Percentiles rank a stretch among this genome's conserved stretches.
phyloP scores from a whole-genome alignment of 2,797 vertebrate genomes.

The Lutjanus campechanus region DNA sequence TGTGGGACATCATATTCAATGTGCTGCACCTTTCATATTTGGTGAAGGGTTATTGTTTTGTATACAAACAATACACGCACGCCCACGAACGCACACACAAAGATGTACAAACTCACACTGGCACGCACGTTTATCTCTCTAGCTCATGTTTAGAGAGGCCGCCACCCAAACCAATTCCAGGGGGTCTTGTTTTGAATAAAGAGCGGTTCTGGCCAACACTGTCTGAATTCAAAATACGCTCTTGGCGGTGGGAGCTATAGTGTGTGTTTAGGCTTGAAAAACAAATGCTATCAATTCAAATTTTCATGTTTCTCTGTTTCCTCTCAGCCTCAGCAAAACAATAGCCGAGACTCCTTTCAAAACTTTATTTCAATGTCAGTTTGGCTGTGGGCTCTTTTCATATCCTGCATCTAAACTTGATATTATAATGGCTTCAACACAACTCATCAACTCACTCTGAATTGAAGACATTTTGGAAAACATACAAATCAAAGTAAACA shows the following conservation, averaged over 20 bases:
- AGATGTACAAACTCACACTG: conserved; percentile 43
- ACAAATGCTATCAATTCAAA: conserved; percentile 52
- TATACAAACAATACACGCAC: conserved; percentile 35
- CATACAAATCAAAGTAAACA: not conserved
- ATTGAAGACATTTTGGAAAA: conserved; percentile 6
- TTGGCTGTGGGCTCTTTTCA: conserved; percentile 14
- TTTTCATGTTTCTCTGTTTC: conserved; percentile 32
- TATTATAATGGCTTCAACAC: conserved; percentile 10
- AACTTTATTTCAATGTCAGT: conserved; percentile 9
- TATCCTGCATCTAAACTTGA: not conserved
- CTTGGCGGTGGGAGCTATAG: conserved; percentile 17
- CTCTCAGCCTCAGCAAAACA: conserved; percentile 39
- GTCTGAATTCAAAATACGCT: conserved; percentile 65
- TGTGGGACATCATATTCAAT: conserved; percentile 48
- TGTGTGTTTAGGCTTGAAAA: conserved; percentile 41
- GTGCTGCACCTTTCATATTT: conserved; percentile 50
- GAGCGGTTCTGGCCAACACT: conserved; percentile 47
- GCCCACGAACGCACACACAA: not conserved
- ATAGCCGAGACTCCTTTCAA: not conserved
- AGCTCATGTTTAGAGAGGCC: conserved; percentile 65
- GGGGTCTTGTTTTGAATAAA: conserved; percentile 68
- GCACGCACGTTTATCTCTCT: conserved; percentile 50
- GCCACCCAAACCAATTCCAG: conserved; percentile 60
- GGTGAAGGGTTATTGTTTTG: conserved; percentile 58
- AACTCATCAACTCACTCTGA: conserved; percentile 2